Percentiles rank a stretch among this genome's conserved stretches.
Conservation (phyloP, 2,113 vertebrate species). For the Elephas maximus region DNA sequence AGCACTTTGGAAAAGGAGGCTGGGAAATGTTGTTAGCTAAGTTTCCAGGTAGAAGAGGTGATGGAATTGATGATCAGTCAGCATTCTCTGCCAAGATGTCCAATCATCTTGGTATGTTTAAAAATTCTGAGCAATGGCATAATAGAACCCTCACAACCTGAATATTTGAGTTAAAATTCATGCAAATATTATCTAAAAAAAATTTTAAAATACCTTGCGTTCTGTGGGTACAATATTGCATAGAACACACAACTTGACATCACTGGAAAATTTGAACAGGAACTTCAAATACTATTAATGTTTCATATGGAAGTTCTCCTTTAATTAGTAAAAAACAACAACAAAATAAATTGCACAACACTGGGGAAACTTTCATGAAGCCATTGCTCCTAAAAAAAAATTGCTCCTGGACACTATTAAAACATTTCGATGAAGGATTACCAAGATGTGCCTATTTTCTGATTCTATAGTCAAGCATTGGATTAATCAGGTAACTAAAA, state of each 20-base stretch:
- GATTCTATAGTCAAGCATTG: background rate
- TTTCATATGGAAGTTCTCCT: background rate
- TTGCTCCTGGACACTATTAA: background rate
- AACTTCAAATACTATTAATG: background rate
- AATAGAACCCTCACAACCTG: background rate
- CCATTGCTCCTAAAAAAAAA: background rate
- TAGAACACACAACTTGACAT: background rate
- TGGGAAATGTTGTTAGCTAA: background rate
- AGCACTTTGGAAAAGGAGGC: background rate
- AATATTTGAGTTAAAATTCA: background rate
- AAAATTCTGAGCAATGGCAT: background rate
- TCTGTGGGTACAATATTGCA: background rate
- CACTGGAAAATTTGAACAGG: constrained; percentile 14
- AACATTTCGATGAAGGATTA: background rate
- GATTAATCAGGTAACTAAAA: background rate
- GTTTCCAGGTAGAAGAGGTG: background rate
- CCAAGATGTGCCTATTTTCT: background rate
- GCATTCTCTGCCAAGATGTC: background rate
- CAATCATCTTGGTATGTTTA: background rate
- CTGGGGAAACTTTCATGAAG: background rate
- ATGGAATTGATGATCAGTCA: background rate
- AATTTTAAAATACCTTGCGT: background rate
- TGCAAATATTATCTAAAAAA: background rate
- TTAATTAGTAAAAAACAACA: background rate
- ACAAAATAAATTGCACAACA: background rate